Base-by-base conservation (phyloP, 2,888 invertebrate species). In the Clostera curtula region DNA sequence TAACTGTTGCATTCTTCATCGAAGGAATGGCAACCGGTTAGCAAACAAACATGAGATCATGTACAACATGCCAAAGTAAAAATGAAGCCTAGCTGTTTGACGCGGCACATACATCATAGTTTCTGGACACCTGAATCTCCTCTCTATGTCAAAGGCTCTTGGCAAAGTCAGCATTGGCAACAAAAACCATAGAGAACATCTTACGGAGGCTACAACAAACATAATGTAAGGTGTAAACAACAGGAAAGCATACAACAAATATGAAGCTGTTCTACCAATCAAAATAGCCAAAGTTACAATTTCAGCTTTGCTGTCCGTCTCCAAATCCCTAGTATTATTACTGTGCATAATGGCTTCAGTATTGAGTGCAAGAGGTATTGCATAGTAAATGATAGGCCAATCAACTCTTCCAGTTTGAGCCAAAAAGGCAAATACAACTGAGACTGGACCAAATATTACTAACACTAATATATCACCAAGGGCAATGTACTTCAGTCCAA, bases 291-390 rank as follows among this genome's bases (percentile, higher is more conserved):
- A 76, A 8, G 97, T 98, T 0, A 97, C 95, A 54, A 97, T 96
- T 38, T 96, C 96, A 24, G 94, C 97, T 63, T 89, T 89, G 36
- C 90, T 88, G 61, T 97, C 97, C 33, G 90, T 90, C 57, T 95
- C 95, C 45, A 93, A 87, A 76, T 97, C 97, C 44, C 97, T 87
- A 1, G 96, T 95, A 65, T 98, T 97, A 66, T 97, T 98, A 57
- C 95, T 93, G 65, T 97, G 97, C 31, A 98, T 83, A 57, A 97
- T 97, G 25, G 97, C 97, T 70, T 97, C 97, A 1, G 96, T 96
- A 58, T 96, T 97, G 11, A 98, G 75, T 5, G 97, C 97, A 36
- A 98, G 75, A 4, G 97, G 97, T 53, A 97, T 90, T 12, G 97
- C 96, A 79, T 97, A 97, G 53, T 95, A 92, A 49, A 97, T 92